Evolutionary conservation across 2,113 vertebrate species (phyloP).

Genomic region (Patagioenas fasciata): DNA sequence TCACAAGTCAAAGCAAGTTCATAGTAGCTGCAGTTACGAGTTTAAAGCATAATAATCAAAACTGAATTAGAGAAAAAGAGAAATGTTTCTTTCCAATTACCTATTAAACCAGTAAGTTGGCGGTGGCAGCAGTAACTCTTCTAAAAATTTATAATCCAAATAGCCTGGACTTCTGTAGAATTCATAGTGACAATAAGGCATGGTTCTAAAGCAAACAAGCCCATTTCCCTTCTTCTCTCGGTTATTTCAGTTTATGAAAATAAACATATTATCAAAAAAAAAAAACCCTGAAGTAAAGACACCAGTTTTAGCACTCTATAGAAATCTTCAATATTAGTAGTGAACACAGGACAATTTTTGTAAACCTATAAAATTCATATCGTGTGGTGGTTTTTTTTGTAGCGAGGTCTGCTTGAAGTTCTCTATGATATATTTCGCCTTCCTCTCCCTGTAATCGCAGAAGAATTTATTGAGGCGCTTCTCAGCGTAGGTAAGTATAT

Average conservation of each 20-base stretch:
- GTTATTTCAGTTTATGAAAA: not conserved
- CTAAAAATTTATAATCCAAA: not conserved
- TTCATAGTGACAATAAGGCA: not conserved
- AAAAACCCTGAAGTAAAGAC: not conserved
- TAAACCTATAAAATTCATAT: not conserved
- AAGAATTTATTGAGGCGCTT: constrained; percentile 94
- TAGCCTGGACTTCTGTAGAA: not conserved
- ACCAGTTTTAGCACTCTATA: rapidly evolving
- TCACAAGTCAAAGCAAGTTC: not conserved
- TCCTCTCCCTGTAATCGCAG: constrained; percentile 89
- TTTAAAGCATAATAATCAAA: not conserved
- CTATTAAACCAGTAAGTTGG: not conserved
- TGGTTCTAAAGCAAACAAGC: not conserved
- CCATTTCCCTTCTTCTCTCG: not conserved
- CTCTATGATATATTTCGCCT: constrained; percentile 97
- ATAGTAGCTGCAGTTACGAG: not conserved
- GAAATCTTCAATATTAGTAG: not conserved
- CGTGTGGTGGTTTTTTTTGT: not conserved
- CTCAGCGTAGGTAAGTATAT: constrained; percentile 90
- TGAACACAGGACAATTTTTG: not conserved
- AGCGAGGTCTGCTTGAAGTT: constrained; percentile 94
- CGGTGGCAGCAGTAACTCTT: not conserved
- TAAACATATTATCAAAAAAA: not conserved
- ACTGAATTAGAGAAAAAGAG: not conserved
- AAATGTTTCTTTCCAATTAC: not conserved